A percentile compares a stretch with the other conserved stretches of the same genome.
Conservation (phyloP, 2,888 invertebrate genomes). For the Tipula vernalis region DNA sequence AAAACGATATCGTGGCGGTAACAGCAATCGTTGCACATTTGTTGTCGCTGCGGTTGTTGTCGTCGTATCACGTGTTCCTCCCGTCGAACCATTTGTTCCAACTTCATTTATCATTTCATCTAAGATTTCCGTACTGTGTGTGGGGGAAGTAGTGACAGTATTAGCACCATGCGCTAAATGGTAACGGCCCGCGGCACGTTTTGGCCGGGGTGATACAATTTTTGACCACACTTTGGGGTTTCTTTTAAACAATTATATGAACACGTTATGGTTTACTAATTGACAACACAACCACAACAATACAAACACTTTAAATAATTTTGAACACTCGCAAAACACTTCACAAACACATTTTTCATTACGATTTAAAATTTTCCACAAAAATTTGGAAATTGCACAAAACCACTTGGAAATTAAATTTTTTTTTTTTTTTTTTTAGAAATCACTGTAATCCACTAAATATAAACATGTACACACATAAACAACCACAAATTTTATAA, state of each 20-base stretch:
- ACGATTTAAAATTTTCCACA: background rate
- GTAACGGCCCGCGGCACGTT: conserved; percentile 35
- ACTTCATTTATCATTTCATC: background rate
- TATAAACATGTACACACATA: background rate
- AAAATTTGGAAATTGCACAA: background rate
- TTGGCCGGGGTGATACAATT: conserved; percentile 35
- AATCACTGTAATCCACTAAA: background rate
- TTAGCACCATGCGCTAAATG: conserved; percentile 23
- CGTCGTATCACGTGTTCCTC: background rate
- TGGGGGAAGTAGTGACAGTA: conserved; percentile 20
- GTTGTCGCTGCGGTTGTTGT: background rate
- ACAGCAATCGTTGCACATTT: background rate
- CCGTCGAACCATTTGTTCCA: background rate
- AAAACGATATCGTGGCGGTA: conserved; percentile 52
- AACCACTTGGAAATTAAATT: background rate
- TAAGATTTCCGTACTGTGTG: conserved; percentile 22
- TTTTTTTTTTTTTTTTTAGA: background rate
- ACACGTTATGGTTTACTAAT: too few relatives aligned
- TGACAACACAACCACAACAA: background rate
- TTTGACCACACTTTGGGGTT: conserved; percentile 34
- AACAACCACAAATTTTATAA: background rate
- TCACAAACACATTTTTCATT: background rate
- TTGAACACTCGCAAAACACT: background rate
- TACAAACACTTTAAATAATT: background rate
- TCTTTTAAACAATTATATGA: background rate